phyloP scores from a whole-genome alignment of 2,113 vertebrate species.

The Macheiramphus alcinus region DNA sequence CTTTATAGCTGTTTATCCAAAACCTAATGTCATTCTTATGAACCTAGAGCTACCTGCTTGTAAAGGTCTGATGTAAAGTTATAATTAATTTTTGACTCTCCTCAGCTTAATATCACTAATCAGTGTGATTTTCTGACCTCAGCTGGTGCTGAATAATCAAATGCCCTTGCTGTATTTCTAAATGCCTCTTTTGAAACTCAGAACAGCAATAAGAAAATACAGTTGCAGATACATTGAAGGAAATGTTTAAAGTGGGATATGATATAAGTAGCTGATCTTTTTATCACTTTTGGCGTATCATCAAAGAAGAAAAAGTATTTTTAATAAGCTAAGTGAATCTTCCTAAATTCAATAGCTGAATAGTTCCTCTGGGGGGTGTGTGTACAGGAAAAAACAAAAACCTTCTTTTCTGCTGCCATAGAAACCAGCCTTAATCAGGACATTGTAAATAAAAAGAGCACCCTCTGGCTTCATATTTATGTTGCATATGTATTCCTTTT shows the following conservation, averaged over 20 bases:
- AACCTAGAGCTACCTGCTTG: background rate
- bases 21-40: background rate
- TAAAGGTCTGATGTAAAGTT: slow-evolving; percentile 12
- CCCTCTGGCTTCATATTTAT: slow-evolving; percentile 24
- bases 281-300: background rate
- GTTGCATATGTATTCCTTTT: slow-evolving; percentile 17
- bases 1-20: slow-evolving; percentile 15
- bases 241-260: background rate
- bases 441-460: slow-evolving; percentile 35
- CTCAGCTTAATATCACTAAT: slow-evolving; percentile 20
- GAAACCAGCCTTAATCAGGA: slow-evolving; percentile 54
- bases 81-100: slow-evolving; percentile 15
- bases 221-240: background rate
- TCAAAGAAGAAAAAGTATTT: slow-evolving; percentile 39
- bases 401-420: slow-evolving; percentile 44
- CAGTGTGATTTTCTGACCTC: background rate
- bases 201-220: background rate
- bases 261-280: background rate
- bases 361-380: background rate
- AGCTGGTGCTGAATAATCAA: background rate
- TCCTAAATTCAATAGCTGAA: slow-evolving; percentile 36
- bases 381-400: background rate
- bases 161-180: background rate
- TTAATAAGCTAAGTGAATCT: slow-evolving; percentile 35
- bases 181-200: background rate